Base-by-base conservation (phyloP, 2,888 invertebrate species). In the Mythimna ferrago region DNA sequence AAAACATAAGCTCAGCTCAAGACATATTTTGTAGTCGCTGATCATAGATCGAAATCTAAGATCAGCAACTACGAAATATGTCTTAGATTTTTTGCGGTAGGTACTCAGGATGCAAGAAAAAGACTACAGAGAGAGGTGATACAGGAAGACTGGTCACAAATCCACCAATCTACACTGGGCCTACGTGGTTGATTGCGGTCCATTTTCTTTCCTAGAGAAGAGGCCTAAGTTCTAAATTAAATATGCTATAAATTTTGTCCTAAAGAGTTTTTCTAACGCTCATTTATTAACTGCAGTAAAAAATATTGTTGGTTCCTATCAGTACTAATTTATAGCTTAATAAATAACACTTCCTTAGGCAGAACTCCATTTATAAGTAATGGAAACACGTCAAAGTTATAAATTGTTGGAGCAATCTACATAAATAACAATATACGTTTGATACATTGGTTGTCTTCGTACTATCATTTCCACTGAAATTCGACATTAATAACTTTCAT, bases 341-440 rank as follows among this genome's bases (percentile, higher is more conserved):
- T 76, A 41, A 64, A 64, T 70, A 60, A 64, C 35, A 63, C 3
- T 58, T 63, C 14, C 4, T 53, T 14, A 16, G 6, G 2, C 21
- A 76, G 26, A n/a, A 65, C 7, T 9, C 7, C 11, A 48, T 63
- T 57, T 54, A 63, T 72, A 41, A 19, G 11, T 58, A 26, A 57
- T 35, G 10, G 10, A 57, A 32, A 19, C 21, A 53, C 38, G 11
- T 32, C 63, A 21, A n/a, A 54, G 54, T 63, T 10, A 73, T 73
- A 60, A 58, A 77, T 44, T 35, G 32, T 35, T 64, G 6, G 4
- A 56, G 56, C 44, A 56, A 67, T 73, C 35, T 14, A 26, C 71
- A 71, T 78, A 72, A 78, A 72, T 78, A 48, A 72, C 32, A 56
- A 64, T 51, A n/a, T 1, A 1, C 11, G 10, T 32, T 10, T 73